Evolutionary conservation across 2,797 vertebrate genomes (phyloP), one percentile per base, ranked within the genome.

Genomic region (Gymnocypris eckloni): DNA sequence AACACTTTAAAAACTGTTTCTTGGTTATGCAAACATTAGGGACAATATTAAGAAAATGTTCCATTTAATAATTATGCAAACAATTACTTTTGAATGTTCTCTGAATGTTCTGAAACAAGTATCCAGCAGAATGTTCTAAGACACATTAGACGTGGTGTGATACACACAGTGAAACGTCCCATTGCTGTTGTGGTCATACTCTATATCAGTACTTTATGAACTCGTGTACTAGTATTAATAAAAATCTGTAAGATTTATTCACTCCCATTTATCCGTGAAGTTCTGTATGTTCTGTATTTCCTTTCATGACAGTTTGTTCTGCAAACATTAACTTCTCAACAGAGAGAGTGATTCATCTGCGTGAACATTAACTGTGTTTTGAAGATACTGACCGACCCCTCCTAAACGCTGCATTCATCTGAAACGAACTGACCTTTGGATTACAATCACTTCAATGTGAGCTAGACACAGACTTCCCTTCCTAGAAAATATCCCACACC

Each of bases 321-420:
- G 56, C 48, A 83, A 83, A 79, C 76, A 87, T 87, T 79, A 84
- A 79, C 66, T 84, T 43, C 1, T 25, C 43, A 59, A 50, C 70
- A 76, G 50, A 87, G 28, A 84, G 16, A 64, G 75, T 84, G 85
- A 71, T 64, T 67, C 59, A 85, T 50, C 70, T 61, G 86, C 77
- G 88, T 81, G 86, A 90, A 89, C 79, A 89, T 90, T 89, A 87
- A 91, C 87, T 78, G 70, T 45, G 39, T 86, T 85, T 54, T 81
- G 59, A 81, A 81, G 52, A 85, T 56, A 22, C 52, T 33, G 33
- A 33, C 7, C 5, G 18, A 79, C 37, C 79, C 41, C 69, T 86
- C 81, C 64, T 84, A 50, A 84, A 84, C 61, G 12, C 50, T 11
- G 77, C 59, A 22, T 80, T 82, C 54, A 73, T 82, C 81, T 59